phyloP scores from a whole-genome alignment of 2,888 invertebrate species.

The Craniophora ligustri region DNA sequence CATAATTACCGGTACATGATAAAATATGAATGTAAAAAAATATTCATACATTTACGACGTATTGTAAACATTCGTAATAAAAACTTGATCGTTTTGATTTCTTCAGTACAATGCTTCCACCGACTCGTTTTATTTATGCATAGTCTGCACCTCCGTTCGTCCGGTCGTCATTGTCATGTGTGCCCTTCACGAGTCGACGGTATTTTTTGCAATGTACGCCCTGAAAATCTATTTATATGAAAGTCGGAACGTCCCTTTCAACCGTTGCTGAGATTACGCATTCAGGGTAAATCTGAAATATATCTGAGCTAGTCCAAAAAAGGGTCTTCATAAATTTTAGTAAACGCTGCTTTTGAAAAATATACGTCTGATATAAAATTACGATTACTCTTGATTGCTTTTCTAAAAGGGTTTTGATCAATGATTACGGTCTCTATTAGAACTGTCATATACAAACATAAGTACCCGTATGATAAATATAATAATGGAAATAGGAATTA shows the following conservation, averaged over 20 bases:
- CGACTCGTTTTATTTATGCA: slow-evolving; percentile 1
- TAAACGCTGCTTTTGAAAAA: slow-evolving; percentile 16
- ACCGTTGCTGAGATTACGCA: slow-evolving; percentile 32
- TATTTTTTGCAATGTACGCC: slow-evolving; percentile 2
- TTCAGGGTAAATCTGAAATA: slow-evolving; percentile 39
- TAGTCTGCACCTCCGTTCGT: not conserved
- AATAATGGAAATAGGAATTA: too few relatives aligned
- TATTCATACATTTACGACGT: too few relatives aligned
- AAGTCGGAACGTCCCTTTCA: slow-evolving; percentile 15
- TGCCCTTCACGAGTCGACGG: not conserved
- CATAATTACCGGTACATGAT: too few relatives aligned
- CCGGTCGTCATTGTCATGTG: slow-evolving; percentile 6
- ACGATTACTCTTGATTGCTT: slow-evolving; percentile 14
- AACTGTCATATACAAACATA: too few relatives aligned
- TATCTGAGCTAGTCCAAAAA: slow-evolving; percentile 28
- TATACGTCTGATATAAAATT: slow-evolving; percentile 15
- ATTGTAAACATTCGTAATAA: too few relatives aligned
- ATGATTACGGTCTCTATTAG: too few relatives aligned
- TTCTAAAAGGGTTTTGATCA: too few relatives aligned
- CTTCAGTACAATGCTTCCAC: not conserved
- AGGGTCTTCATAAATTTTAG: slow-evolving; percentile 43
- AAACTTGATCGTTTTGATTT: slow-evolving; percentile 1
- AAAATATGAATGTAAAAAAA: too few relatives aligned
- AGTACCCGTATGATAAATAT: too few relatives aligned
- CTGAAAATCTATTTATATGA: slow-evolving; percentile 11